Evolutionary conservation across 2,888 invertebrate genomes (phyloP).

Genomic region (Seira sanloemensis): DNA sequence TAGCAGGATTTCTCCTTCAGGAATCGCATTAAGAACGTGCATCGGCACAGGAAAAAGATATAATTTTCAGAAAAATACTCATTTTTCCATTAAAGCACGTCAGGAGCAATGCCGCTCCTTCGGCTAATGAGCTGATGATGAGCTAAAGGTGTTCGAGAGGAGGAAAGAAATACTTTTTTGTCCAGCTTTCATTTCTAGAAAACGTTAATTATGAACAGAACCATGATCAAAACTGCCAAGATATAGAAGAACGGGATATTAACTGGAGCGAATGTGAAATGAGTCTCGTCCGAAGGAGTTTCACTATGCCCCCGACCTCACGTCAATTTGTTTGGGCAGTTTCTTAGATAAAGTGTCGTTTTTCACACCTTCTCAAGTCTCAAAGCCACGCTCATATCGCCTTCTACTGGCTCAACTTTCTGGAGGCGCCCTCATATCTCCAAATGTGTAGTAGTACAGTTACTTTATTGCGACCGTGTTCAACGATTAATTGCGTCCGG

Average conservation of each 20-base stretch:
- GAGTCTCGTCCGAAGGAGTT: no score
- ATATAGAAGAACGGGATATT: no score
- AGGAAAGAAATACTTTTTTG: no score
- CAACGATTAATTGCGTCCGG: background rate
- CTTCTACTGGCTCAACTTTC: no score
- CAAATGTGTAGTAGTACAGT: constrained; percentile 2
- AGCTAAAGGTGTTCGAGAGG: background rate
- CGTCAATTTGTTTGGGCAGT: no score
- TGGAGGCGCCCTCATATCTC: background rate
- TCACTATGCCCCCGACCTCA: no score
- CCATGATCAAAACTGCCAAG: no score
- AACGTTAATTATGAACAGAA: no score
- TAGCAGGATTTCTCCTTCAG: background rate
- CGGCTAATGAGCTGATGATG: constrained; percentile 37
- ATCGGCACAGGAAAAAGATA: background rate
- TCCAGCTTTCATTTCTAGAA: no score
- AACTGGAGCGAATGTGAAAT: no score
- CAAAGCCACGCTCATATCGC: no score
- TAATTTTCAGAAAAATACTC: constrained; percentile 31
- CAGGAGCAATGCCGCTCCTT: constrained; percentile 32
- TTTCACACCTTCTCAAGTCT: constrained; percentile 16
- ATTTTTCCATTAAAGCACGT: constrained; percentile 55
- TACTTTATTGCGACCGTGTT: background rate
- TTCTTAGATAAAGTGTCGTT: background rate
- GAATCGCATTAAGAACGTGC: background rate